A percentile compares a stretch with the other conserved stretches of the same genome.
Conservation (phyloP, 1,140 invertebrate genomes). For the Euwallacea similis region DNA sequence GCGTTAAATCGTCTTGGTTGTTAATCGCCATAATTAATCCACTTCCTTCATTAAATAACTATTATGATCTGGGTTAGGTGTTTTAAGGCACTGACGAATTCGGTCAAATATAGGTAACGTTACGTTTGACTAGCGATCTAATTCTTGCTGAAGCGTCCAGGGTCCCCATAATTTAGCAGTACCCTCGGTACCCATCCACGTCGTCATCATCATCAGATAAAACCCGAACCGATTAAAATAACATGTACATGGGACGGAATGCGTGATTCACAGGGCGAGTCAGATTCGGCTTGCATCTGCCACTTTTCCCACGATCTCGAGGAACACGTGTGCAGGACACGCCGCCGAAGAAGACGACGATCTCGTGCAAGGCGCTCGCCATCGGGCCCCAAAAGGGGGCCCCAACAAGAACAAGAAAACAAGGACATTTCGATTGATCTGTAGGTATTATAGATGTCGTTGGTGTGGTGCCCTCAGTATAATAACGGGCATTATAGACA, state of each 20-base stretch:
- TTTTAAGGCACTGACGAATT: too few species aligned
- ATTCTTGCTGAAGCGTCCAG: too few species aligned
- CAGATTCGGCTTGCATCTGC: constrained; percentile 27
- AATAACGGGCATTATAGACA: too few species aligned
- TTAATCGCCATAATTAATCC: too few species aligned
- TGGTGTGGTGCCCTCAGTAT: neutral
- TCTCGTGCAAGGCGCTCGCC: constrained; percentile 32
- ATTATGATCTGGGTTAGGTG: too few species aligned
- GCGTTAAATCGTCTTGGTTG: too few species aligned
- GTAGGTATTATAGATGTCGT: constrained; percentile 2
- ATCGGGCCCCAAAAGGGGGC: neutral
- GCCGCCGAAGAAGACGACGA: constrained; percentile 15
- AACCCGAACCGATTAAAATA: constrained; percentile 25
- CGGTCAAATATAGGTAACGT: too few species aligned
- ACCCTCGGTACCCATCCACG: neutral
- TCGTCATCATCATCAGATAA: constrained; percentile 1
- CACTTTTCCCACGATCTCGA: constrained; percentile 33
- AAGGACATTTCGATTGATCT: constrained; percentile 6
- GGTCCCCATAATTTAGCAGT: too few species aligned
- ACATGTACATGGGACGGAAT: constrained; percentile 27
- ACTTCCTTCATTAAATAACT: too few species aligned
- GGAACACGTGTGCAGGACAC: constrained; percentile 28
- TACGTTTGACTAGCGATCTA: too few species aligned
- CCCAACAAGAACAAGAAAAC: constrained; percentile 1
- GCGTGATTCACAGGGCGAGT: constrained; percentile 26